Base-by-base conservation (phyloP, 2,113 vertebrate genomes). In the Loxodonta africana region DNA sequence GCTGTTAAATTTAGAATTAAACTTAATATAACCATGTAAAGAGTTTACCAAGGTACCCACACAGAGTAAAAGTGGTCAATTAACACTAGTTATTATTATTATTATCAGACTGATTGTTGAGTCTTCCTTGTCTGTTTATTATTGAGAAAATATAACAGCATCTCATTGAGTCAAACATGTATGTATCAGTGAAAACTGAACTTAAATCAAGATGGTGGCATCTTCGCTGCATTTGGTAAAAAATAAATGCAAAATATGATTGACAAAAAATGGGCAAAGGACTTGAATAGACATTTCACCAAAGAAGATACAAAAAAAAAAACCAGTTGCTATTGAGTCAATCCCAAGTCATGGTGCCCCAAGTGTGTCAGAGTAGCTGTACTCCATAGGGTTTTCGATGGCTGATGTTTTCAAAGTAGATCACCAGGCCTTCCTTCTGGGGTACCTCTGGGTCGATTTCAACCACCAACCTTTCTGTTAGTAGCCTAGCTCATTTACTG, bases 161-260 rank as follows among this genome's bases (percentile, higher is more conserved):
- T 33, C 65, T 95, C 21, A 90, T 71, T 77, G 90, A 88, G 53
- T 89, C 51, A 90, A 74, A 28, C 33, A 78, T 7, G 18, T 76
- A 93, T 71, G 95, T 97, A 87, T 92, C 67, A 89, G 76, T 84
- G 41, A 74, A 90, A 94, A 83, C 51, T 73, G 46, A 93, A 95
- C 62, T 97, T 88, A 94, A 95, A 81, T 83, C 51, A 94, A 90
- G 57, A 51, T 14, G 28, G 82, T 83, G 41, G 60, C 46, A 85
- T 90, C 8, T 95, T 96, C 8, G 18, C 2, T 53, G 12, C 23
- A 94, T 81, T 53, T 85, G 26, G 73, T 83, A 37, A 95, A 81
- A 77, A 93, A 80, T 11, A 83, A 89, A 71, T 33, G n/a, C 44
- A 83, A 60, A 84, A 73, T n/a, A 37, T 62, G 60, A 62, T 23